Evolutionary conservation across 2,113 vertebrate genomes (phyloP).

Genomic region (Nothoprocta pentlandii): DNA sequence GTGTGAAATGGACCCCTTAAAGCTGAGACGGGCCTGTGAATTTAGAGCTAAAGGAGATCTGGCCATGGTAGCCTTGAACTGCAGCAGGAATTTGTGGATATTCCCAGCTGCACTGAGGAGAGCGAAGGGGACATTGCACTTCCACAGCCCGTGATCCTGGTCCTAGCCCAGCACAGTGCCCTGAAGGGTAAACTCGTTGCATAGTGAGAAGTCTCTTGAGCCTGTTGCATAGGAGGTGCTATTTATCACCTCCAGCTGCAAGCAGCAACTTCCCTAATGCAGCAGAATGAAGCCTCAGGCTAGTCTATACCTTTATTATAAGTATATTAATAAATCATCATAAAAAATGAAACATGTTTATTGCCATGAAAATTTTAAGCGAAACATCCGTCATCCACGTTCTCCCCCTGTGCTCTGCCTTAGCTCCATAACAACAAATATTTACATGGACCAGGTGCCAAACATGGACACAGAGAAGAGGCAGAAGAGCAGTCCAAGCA

Average conservation of each 20-base stretch:
- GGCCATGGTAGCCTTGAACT: neutral
- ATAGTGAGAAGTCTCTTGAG: neutral
- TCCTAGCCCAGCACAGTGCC: neutral
- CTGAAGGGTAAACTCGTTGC: neutral
- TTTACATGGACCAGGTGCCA: neutral
- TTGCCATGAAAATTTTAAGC: constrained; percentile 72
- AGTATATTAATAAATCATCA: constrained; percentile 71
- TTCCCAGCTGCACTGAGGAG: neutral
- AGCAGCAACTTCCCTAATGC: neutral
- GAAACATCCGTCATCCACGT: constrained; percentile 28
- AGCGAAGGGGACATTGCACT: neutral
- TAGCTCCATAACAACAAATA: neutral
- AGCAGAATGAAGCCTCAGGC: constrained; percentile 33
- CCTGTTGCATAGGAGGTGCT: neutral
- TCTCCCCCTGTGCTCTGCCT: neutral
- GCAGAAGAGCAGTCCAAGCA: neutral
- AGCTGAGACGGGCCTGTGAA: neutral
- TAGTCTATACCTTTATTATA: constrained; percentile 69
- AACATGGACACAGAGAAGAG: neutral
- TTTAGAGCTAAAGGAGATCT: neutral
- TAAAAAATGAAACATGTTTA: constrained; percentile 60
- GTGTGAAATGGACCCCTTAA: neutral
- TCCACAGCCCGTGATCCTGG: neutral
- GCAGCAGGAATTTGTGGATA: neutral
- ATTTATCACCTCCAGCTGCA: constrained; percentile 41